phyloP scores from a whole-genome alignment of 1,140 invertebrate species.

The Drosophila melanica region DNA sequence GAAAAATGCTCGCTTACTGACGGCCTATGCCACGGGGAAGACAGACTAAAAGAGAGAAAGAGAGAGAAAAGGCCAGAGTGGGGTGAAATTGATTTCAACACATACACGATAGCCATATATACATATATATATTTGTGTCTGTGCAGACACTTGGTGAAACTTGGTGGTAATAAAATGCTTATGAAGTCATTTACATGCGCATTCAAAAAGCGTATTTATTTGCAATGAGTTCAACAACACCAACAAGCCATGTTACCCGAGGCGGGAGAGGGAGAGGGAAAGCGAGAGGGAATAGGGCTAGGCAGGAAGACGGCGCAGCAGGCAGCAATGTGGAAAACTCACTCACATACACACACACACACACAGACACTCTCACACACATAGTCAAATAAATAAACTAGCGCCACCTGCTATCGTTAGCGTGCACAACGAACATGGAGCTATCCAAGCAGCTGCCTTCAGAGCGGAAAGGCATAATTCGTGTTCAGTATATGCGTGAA shows the following conservation, averaged over 20 bases:
- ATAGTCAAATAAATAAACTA: constrained; percentile 78
- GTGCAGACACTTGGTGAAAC: constrained; percentile 25
- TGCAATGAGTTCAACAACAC: constrained; percentile 82
- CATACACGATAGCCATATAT: constrained; percentile 4
- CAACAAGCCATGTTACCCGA: constrained; percentile 55
- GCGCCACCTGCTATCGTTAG: constrained; percentile 78
- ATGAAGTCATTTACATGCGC: constrained; percentile 82
- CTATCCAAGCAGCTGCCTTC: constrained; percentile 15
- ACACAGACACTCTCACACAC: constrained; percentile 32
- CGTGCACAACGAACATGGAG: constrained; percentile 54
- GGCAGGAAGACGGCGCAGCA: constrained; percentile 21
- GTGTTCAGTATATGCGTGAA: constrained; percentile 29
- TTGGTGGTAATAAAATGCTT: constrained; percentile 79
- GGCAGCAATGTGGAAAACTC: constrained; percentile 32
- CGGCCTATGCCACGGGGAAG: constrained; percentile 10
- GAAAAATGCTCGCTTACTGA: constrained; percentile 12
- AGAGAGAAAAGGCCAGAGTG: not conserved
- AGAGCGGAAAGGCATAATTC: constrained; percentile 67
- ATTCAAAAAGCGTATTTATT: constrained; percentile 82
- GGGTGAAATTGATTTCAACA: constrained; percentile 59
- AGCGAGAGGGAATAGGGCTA: not conserved
- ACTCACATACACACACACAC: not conserved
- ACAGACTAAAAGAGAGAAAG: not conserved
- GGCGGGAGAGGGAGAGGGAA: not conserved
- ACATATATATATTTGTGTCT: not conserved